Percentiles rank a stretch among this genome's conserved stretches.
phyloP scores from a whole-genome alignment of 2,888 invertebrate genomes.

The Stratiomys singularior region DNA sequence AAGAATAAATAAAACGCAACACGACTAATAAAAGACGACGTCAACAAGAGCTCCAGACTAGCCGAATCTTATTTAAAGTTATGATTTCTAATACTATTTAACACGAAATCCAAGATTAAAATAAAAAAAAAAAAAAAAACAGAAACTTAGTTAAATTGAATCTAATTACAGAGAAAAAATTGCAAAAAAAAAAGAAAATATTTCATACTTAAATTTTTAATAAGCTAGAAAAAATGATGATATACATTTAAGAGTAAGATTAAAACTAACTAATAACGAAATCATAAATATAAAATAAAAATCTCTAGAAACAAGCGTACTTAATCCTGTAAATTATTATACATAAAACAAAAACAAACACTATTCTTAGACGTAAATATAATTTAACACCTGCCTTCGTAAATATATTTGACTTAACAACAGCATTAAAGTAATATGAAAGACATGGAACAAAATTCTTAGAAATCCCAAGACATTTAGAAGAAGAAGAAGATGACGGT shows the following conservation, averaged over 20 bases:
- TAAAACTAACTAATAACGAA: slow-evolving; percentile 47
- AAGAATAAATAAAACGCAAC: slow-evolving; percentile 53
- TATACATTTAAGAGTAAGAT: slow-evolving; percentile 48
- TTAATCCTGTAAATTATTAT: slow-evolving; percentile 48
- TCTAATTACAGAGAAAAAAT: slow-evolving; percentile 49
- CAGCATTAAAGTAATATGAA: slow-evolving; percentile 42
- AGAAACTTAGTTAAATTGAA: slow-evolving; percentile 50
- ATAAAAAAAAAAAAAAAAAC: too few relatives aligned
- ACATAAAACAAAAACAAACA: slow-evolving; percentile 39
- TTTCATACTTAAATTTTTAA: slow-evolving; percentile 49
- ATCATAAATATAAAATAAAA: slow-evolving; percentile 45
- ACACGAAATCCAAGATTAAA: slow-evolving; percentile 27
- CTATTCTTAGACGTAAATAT: slow-evolving; percentile 43
- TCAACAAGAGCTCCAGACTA: slow-evolving; percentile 53
- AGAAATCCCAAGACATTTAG: neutral
- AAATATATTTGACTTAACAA: slow-evolving; percentile 42
- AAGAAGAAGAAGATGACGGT: slow-evolving; percentile 5
- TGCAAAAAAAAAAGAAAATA: slow-evolving; percentile 46
- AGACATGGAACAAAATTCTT: slow-evolving; percentile 13
- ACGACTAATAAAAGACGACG: slow-evolving; percentile 53
- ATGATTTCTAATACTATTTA: slow-evolving; percentile 30
- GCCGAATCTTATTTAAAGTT: slow-evolving; percentile 31
- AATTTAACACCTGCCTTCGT: slow-evolving; percentile 53
- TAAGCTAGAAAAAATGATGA: slow-evolving; percentile 51
- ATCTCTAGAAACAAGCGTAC: slow-evolving; percentile 51